Base-by-base conservation (phyloP, 2,797 vertebrate genomes). In the Schizothorax lantsangensis region DNA sequence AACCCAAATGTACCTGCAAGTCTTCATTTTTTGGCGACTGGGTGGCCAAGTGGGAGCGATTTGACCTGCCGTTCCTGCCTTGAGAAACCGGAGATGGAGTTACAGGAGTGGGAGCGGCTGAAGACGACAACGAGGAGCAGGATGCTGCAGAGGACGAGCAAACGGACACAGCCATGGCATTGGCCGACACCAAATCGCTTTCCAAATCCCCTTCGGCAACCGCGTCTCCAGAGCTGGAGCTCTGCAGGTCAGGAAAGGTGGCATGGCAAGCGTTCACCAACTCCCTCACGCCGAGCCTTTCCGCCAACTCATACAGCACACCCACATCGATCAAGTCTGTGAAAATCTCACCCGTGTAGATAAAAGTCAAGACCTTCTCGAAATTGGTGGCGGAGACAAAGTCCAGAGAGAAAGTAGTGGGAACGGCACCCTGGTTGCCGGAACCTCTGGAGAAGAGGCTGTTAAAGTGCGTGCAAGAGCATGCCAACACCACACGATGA, bases 261-360 rank as follows among this genome's bases (percentile, higher is more conserved):
- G 96, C 95, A 10, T 99, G 98, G 57, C 98, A 99, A 0, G 98
- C 97, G 79, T 83, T 94, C 14, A 99, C 96, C 89, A 99, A 94
- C 66, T 97, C 97, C 0, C 95, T 92, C 84, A 99, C 96, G 0
- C 98, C 98, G 74, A 99, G 92, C 87, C 97, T 91, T 93, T 98
- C 97, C 0, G 98, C 98, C 78, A 99, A 94, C 93, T 99, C 98
- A 0, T 99, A 99, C 83, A 99, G 95, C 26, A 99, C 98, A 0
- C 98, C 97, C 0, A 99, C 97, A 0, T 99, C 97, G 49, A 99
- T 98, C 17, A 99, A 95, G 87, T 99, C 98, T 0, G 97, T 98
- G 92, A 97, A 93, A 81, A 99, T 96, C 93, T 99, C 97, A 0
- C 98, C 98, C 0, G 98, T 99, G 91, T 99, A 99, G 45, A 99